Evolutionary conservation across 1,140 invertebrate genomes (phyloP).

Genomic region (Tetranychus cinnabarinus): DNA sequence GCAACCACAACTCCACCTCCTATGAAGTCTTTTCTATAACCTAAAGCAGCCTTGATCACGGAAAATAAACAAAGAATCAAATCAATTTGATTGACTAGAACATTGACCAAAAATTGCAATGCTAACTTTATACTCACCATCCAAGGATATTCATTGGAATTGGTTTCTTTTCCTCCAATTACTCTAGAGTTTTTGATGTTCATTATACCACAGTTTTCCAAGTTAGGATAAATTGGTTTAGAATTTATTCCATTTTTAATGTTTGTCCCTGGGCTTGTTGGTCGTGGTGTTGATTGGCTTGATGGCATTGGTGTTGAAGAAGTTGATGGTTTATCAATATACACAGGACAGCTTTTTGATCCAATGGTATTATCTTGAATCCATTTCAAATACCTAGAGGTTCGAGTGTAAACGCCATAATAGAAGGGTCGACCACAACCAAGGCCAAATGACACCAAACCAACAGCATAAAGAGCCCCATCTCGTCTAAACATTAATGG

Average conservation of each 20-base stretch:
- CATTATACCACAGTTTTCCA: constrained; percentile 1
- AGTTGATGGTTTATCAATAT: not conserved
- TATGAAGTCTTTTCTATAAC: not conserved
- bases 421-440: constrained; percentile 16
- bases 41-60: not conserved
- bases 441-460: constrained; percentile 31
- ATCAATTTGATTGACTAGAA: no score
- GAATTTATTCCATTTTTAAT: not conserved
- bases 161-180: not conserved
- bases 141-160: constrained; percentile 2
- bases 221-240: not conserved
- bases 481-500: not conserved
- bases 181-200: not conserved
- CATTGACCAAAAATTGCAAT: no score
- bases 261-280: not conserved
- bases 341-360: not conserved
- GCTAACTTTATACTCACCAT: not conserved
- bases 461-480: constrained; percentile 11
- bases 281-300: not conserved
- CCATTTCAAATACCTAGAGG: constrained; percentile 17
- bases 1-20: not conserved
- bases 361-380: constrained; percentile 9
- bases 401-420: constrained; percentile 18
- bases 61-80: not conserved
- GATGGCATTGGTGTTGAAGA: not conserved